Conservation (phyloP, 2,797 vertebrate genomes). For the Moxostoma hubbsi region DNA sequence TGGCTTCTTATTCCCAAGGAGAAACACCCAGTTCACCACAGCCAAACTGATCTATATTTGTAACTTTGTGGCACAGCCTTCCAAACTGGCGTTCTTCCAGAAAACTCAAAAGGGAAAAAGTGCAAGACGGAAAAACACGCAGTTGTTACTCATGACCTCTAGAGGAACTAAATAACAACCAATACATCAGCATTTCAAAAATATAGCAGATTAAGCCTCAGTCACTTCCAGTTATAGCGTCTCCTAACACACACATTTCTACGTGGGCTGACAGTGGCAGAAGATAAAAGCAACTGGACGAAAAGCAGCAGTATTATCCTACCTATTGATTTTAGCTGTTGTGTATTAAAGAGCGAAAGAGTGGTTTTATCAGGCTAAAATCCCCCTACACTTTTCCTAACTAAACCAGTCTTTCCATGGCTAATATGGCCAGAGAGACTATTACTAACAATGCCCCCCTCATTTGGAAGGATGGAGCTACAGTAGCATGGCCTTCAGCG, state of each 20-base stretch:
- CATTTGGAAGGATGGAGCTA: not conserved
- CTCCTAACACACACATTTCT: conserved; percentile 40
- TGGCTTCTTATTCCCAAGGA: conserved; percentile 46
- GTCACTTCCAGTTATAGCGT: not conserved
- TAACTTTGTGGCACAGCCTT: conserved; percentile 49
- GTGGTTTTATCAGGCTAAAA: conserved; percentile 93
- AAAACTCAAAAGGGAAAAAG: conserved; percentile 39
- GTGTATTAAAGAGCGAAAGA: conserved; percentile 94
- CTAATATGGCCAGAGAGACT: conserved; percentile 88
- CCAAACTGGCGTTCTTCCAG: conserved; percentile 52
- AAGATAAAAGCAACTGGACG: conserved; percentile 81
- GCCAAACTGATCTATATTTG: conserved; percentile 36
- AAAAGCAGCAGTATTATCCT: conserved; percentile 92
- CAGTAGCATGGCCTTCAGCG: conserved; percentile 23
- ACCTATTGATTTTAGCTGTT: conserved; percentile 97
- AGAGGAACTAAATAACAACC: conserved; percentile 21
- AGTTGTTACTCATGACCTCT: not conserved
- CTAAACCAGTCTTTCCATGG: conserved; percentile 92
- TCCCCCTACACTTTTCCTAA: conserved; percentile 89
- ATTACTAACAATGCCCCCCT: conserved; percentile 78
- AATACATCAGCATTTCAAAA: conserved; percentile 4
- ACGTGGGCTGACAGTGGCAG: conserved; percentile 59
- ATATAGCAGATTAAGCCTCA: conserved; percentile 19
- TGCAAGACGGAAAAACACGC: conserved; percentile 3
- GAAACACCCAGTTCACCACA: conserved; percentile 54